These are phyloP conservation scores for Harmothoe impar DNA, from an alignment of 2,888 invertebrate genomes.

Conservation along the genomic window DNA sequence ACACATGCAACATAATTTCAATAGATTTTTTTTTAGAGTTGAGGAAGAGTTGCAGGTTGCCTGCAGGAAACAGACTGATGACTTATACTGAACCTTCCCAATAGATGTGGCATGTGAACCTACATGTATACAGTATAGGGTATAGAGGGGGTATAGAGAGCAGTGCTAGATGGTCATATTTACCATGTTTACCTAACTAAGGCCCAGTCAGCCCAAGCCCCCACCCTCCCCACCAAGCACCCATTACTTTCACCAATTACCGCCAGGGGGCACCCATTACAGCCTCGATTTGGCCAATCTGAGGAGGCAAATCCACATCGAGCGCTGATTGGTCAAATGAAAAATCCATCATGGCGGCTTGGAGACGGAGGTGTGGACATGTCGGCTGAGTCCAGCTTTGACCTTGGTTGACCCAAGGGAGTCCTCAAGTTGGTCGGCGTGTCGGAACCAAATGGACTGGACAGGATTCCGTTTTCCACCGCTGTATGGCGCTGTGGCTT, in stretches of 20 bases:
- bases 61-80: too few relatives aligned
- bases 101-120: too few relatives aligned
- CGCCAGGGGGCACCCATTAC: slow-evolving; percentile 22
- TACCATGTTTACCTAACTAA: not conserved
- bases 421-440: not conserved
- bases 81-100: too few relatives aligned
- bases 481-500: too few relatives aligned
- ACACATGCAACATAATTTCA: too few relatives aligned
- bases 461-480: not conserved
- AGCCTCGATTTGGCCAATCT: slow-evolving; percentile 23
- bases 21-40: too few relatives aligned
- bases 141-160: too few relatives aligned
- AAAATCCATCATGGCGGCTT: not conserved
- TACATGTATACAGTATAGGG: too few relatives aligned
- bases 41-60: too few relatives aligned
- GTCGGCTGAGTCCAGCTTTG: not conserved
- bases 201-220: not conserved
- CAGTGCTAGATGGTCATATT: slow-evolving; percentile 15
- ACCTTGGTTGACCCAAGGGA: not conserved
- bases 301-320: slow-evolving; percentile 9
- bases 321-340: slow-evolving; percentile 13
- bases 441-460: not conserved
- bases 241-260: slow-evolving; percentile 29
- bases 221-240: not conserved
- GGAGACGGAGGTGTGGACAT: not conserved